Percentiles rank a stretch among this genome's conserved stretches.
Conservation (phyloP, 2,797 vertebrate genomes). For the Urosaurus nigricauda region DNA sequence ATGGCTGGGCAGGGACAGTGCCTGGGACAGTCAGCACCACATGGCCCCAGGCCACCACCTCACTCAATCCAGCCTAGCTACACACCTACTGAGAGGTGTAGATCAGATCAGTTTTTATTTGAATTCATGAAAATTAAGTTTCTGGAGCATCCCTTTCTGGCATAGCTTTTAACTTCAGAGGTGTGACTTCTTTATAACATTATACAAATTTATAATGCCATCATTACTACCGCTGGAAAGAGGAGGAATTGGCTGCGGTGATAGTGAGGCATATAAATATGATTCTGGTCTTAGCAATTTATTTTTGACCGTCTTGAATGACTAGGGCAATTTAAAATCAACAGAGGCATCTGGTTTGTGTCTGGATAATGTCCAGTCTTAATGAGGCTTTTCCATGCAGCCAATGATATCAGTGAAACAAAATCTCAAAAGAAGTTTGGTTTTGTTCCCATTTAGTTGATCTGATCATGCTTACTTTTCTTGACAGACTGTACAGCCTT, state of each 20-base stretch:
- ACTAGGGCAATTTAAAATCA: conserved; percentile 52
- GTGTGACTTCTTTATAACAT: conserved; percentile 21
- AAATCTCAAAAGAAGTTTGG: conserved; percentile 46
- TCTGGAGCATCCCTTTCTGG: too few relatives aligned
- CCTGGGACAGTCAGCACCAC: too few relatives aligned
- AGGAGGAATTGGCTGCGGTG: conserved; percentile 1
- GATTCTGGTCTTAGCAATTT: conserved; percentile 21
- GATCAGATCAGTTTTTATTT: background rate
- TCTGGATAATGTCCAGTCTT: conserved; percentile 63
- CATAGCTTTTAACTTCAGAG: background rate
- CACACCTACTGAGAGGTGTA: background rate
- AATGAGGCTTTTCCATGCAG: conserved; percentile 67
- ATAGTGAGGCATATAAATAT: conserved; percentile 31
- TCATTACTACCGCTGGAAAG: conserved; percentile 20
- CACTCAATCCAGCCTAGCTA: too few relatives aligned
- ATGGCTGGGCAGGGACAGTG: too few relatives aligned
- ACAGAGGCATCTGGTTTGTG: conserved; percentile 61
- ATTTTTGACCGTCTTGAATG: conserved; percentile 40
- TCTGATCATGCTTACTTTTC: conserved; percentile 44
- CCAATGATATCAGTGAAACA: conserved; percentile 60
- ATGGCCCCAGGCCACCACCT: too few relatives aligned
- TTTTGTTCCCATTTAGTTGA: conserved; percentile 62
- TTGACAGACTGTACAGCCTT: conserved; percentile 26
- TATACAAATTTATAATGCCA: conserved; percentile 7
- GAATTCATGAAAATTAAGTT: background rate